Conservation (phyloP, 2,888 invertebrate genomes). For the Xestia c-nigrum region DNA sequence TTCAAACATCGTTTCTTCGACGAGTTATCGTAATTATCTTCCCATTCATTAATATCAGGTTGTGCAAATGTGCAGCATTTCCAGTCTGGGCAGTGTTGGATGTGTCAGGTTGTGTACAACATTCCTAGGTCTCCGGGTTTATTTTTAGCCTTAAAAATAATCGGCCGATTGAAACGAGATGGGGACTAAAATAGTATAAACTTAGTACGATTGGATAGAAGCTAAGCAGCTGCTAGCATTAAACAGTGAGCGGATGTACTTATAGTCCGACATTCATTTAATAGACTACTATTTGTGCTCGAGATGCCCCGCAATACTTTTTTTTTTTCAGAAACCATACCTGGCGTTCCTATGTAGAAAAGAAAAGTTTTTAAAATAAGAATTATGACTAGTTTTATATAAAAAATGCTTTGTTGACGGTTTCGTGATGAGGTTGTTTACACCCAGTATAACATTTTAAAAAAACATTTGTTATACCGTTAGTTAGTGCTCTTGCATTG, state of each 20-base stretch:
- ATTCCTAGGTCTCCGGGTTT: conserved; percentile 42
- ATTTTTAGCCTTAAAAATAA: conserved; percentile 54
- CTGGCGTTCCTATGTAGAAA: background rate
- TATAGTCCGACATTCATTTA: background rate
- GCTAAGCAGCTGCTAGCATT: conserved; percentile 17
- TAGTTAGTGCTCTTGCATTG: too few relatives aligned
- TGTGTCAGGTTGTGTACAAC: conserved; percentile 34
- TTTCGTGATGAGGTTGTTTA: too few relatives aligned
- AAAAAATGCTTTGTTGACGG: too few relatives aligned
- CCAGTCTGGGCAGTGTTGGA: conserved; percentile 18
- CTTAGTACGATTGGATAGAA: conserved; percentile 3
- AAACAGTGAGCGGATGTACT: background rate
- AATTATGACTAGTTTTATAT: too few relatives aligned
- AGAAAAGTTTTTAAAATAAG: too few relatives aligned
- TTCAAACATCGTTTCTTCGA: background rate
- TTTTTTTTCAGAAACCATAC: background rate
- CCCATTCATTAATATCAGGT: conserved; percentile 50
- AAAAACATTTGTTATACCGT: too few relatives aligned
- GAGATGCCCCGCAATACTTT: background rate
- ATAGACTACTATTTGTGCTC: background rate
- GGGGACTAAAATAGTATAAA: conserved; percentile 50
- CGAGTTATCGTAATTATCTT: conserved; percentile 7
- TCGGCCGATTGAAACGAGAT: conserved; percentile 48
- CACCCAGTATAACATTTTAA: too few relatives aligned
- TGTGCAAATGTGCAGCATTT: conserved; percentile 10